Base-by-base conservation (phyloP, 2,797 vertebrate species). In the Lagocephalus sceleratus region DNA sequence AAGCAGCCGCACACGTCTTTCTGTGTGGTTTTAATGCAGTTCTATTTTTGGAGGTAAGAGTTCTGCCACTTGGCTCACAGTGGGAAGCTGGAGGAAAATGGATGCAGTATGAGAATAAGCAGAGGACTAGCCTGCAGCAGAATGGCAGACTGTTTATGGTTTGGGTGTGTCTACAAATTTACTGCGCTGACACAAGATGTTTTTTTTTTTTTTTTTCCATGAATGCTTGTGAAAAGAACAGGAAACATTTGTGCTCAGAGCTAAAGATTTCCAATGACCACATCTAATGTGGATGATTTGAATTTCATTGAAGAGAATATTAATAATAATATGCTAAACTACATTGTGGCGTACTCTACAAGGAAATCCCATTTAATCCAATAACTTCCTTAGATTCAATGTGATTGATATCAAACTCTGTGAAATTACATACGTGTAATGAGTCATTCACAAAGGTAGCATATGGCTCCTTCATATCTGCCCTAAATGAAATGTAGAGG, bases 131-230 rank as follows among this genome's bases (percentile, higher is more conserved):
- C 76, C 41, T 54, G 64, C 10, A 50, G 84, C 81, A 65, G 81
- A 75, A 58, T 75, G 57, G 67, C 75, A 75, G 75, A 68, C 82
- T 89, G 85, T 91, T 90, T 91, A 89, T 87, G 85, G 83, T 73
- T 74, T 84, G 90, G 89, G 90, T 86, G 89, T 87, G 88, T 81
- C 87, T 79, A 55, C 63, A 76, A 68, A 84, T 85, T 67, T 76
- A 84, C 82, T 79, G 81, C 12, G 9, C 72, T 71, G 75, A 78
- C 76, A 74, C 58, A 71, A 77, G 61, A 63, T 54, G 19, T 57
- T 25, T 29, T 77, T 73, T 68, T 63, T 41, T 20, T 29, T 54
- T 63, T 65, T 60, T 67, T 47, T 41, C 17, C 56, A 20, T 25
- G 35, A 68, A 55, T 22, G 51, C 64, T 52, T 47, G 65, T 23